phyloP scores from a whole-genome alignment of 1,140 invertebrate genomes.

The Listronotus oregonensis region DNA sequence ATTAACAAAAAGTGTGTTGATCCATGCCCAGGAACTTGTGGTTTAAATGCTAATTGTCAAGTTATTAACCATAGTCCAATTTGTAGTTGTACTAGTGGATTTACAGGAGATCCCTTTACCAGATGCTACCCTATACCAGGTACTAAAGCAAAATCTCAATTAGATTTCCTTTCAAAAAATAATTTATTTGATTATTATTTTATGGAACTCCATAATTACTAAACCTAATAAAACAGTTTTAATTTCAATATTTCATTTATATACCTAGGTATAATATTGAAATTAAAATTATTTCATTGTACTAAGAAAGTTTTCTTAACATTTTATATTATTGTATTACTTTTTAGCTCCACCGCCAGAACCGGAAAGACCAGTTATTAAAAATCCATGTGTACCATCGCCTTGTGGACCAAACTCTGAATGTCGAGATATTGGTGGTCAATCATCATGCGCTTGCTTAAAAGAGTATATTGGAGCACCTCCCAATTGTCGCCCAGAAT shows the following conservation, averaged over 20 bases:
- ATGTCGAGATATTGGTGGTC: conserved; percentile 66
- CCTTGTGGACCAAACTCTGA: conserved; percentile 74
- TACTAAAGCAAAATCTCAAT: too few relatives aligned
- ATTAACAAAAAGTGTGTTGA: conserved; percentile 75
- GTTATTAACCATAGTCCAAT: conserved; percentile 71
- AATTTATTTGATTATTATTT: too few relatives aligned
- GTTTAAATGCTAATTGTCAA: conserved; percentile 72
- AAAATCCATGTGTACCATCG: conserved; percentile 73
- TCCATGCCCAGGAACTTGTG: conserved; percentile 78
- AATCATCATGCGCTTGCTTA: conserved; percentile 68
- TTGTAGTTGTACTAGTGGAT: conserved; percentile 60
- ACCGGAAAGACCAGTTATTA: conserved; percentile 43
- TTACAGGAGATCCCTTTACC: conserved; percentile 65
- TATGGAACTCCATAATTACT: too few relatives aligned
- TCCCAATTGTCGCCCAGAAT: conserved; percentile 69
- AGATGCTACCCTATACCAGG: conserved; percentile 61
- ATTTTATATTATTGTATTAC: conserved; percentile 10
- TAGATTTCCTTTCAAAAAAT: too few relatives aligned
- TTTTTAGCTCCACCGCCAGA: conserved; percentile 54
- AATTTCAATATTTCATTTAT: too few relatives aligned
- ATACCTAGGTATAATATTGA: too few relatives aligned
- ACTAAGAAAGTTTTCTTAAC: not conserved
- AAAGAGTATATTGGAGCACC: conserved; percentile 60
- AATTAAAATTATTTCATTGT: too few relatives aligned
- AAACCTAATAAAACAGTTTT: too few relatives aligned